These are phyloP conservation scores for Scaptomyza polygonia DNA, from an alignment of 2,888 invertebrate species.

Conservation along the genomic window DNA sequence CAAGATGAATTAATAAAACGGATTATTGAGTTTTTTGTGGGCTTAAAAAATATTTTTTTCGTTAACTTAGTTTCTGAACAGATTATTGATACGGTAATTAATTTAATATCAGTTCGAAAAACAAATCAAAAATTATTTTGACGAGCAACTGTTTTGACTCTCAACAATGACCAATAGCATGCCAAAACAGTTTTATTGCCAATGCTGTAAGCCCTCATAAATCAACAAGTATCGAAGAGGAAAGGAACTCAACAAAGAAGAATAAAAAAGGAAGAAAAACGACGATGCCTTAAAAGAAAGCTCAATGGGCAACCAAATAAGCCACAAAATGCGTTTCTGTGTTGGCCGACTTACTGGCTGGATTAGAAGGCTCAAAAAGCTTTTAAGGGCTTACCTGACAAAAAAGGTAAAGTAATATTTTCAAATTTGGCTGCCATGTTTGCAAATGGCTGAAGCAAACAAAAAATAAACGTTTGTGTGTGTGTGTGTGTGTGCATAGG, in stretches of 20 bases:
- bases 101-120: neutral
- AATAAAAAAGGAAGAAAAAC: neutral
- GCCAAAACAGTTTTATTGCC: constrained; percentile 14
- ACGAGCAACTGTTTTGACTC: neutral
- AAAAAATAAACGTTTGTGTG: constrained; percentile 14
- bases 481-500: neutral
- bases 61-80: too few species aligned
- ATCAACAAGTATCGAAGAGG: constrained; percentile 19
- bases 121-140: neutral
- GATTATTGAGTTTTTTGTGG: too few species aligned
- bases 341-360: constrained; percentile 65
- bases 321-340: constrained; percentile 68
- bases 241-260: neutral
- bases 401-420: constrained; percentile 40
- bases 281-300: constrained; percentile 14
- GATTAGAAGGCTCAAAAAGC: constrained; percentile 59
- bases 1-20: too few species aligned
- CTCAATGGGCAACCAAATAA: constrained; percentile 51
- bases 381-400: constrained; percentile 58
- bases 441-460: constrained; percentile 27
- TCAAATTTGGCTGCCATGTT: constrained; percentile 33
- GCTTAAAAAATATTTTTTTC: too few species aligned
- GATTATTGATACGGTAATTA: too few species aligned
- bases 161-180: constrained; percentile 27
- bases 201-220: constrained; percentile 22